Evolutionary conservation across 2,113 vertebrate genomes (phyloP).

Genomic region (Callorhinus ursinus): DNA sequence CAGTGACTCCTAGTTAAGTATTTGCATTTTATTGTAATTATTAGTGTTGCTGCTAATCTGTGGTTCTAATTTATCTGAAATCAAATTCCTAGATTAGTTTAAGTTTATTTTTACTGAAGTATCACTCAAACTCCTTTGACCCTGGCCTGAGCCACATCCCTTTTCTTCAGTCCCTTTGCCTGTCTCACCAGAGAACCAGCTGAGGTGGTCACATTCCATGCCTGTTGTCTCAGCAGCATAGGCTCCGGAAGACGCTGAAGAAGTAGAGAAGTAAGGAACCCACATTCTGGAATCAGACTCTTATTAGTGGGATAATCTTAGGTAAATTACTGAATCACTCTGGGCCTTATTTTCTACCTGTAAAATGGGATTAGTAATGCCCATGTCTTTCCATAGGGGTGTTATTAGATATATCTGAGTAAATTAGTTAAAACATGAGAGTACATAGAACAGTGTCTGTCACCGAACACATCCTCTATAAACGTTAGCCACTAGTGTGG

Average conservation of each 20-base stretch:
- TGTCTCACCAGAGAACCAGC: background rate
- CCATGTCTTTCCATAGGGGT: background rate
- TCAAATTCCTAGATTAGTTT: slow-evolving; percentile 12
- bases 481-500: background rate
- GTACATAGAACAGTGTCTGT: background rate
- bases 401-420: background rate
- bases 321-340: background rate
- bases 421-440: slow-evolving; percentile 32
- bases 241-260: slow-evolving; percentile 9
- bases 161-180: slow-evolving; percentile 10
- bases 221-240: background rate
- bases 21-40: background rate
- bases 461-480: background rate
- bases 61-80: slow-evolving; percentile 47
- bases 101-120: slow-evolving; percentile 37
- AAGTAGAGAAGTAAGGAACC: background rate
- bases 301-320: background rate
- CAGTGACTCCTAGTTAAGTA: background rate
- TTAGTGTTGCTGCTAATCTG: background rate
- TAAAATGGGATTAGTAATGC: slow-evolving; percentile 20
- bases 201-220: background rate
- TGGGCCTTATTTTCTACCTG: background rate
- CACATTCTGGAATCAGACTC: slow-evolving; percentile 22
- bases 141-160: background rate
- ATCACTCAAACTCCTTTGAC: background rate